Base-by-base conservation (phyloP, 2,797 vertebrate genomes). In the Scleropages formosus region DNA sequence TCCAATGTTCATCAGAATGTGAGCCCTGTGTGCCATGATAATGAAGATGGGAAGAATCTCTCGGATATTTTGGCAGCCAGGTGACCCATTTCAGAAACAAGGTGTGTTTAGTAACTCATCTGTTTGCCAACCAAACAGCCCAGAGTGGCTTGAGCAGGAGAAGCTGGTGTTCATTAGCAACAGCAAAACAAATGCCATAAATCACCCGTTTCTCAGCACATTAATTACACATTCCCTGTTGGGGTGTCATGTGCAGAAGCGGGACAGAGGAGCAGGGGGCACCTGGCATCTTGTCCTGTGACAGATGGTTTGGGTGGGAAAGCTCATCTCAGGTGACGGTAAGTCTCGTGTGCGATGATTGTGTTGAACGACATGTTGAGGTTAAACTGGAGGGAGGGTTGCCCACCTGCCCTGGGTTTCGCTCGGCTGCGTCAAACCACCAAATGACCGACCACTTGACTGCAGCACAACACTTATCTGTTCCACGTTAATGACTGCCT, bases 241-340 rank as follows among this genome's bases (percentile, higher is more conserved):
- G 44, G 20, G 18, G n/a, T 67, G 20, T 67, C 65, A 4, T 22
- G 46, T 7, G 46, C 22, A 67, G n/a, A 18, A 67, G 11, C 22
- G n/a, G 67, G 44, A 47, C 39, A 44, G n/a, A 67, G 31, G 64
- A 31, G 31, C 22, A 18, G 47, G 31, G 31, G 65, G 18, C 18
- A 47, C 47, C 65, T 67, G 39, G 65, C 44, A 24, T 49, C 22
- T 7, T 39, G 12, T 12, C 65, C 39, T 31, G 13, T 39, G n/a
- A 49, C 51, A 72, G 53, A n/a, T 53, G 69, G n/a, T 51, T 26
- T 53, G 22, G 49, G 39, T 60, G 31, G 18, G 72, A 59, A 59
- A 12, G 58, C 49, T 18, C 9, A 31, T 24, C 22, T 58, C 69
- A 11, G 49, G 13, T n/a, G 69, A 58, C 16, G 60, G 31, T 18